Evolutionary conservation across 2,888 invertebrate species (phyloP), one percentile per base, ranked within the genome.

Genomic region (Polyommatus icarus): DNA sequence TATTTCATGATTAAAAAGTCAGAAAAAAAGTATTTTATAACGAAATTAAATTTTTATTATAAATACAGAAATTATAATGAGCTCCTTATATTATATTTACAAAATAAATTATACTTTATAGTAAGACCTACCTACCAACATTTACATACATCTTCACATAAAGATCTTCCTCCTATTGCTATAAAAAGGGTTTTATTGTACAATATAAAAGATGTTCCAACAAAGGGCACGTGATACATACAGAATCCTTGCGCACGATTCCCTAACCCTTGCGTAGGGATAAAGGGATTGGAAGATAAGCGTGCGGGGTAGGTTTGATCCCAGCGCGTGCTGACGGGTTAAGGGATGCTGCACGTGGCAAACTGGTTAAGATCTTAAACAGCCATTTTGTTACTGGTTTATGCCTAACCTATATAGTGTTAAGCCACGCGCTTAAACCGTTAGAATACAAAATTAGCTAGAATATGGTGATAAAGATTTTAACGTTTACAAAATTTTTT

Each of bases 241-340:
- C 92, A 92, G 92, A 92, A 91, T 93, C 92, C 88, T 85, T 90
- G 91, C 90, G 90, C 90, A 90, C 87, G 91, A 91, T 91, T 91
- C 89, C 90, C 91, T 91, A 87, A 86, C 87, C 87, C 87, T 83
- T 83, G 81, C 83, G 83, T 82, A 84, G 88, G 90, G 90, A 89
- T 90, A 87, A 88, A 88, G 88, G 89, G 89, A 89, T 90, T 88
- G 87, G 82, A 84, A 90, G 92, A 91, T 90, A 89, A 90, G 90
- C 85, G 86, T 85, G 78, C 76, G 83, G 85, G 87, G 88, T 87
- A 86, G 80, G 84, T 87, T 90, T 91, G 89, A 91, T 90, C 91
- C 87, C 88, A 85, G 90, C 92, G 92, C 92, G 91, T 91, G 92
- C 87, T 91, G 82, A 83, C 84, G 91, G 91, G 92, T 93, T 92